These are phyloP conservation scores for Achatina immaculata DNA, from an alignment of 1,140 invertebrate species.

Conservation along the genomic window DNA sequence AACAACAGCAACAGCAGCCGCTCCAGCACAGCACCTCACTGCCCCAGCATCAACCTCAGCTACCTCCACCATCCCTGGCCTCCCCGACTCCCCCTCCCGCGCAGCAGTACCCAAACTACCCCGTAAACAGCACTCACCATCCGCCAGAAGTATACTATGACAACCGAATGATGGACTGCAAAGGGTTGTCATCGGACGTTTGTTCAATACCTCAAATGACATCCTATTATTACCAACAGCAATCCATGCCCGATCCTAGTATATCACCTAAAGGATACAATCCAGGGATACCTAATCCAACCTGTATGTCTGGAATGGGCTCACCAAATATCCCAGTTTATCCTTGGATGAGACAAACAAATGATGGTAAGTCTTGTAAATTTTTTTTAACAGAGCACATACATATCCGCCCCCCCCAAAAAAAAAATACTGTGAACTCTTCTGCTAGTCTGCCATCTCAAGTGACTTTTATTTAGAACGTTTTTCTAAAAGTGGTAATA, in stretches of 20 bases:
- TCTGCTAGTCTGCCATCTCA: background rate
- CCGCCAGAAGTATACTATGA: constrained; percentile 29
- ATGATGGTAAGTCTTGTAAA: constrained; percentile 48
- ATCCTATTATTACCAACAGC: constrained; percentile 39
- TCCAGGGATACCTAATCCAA: constrained; percentile 24
- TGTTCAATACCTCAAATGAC: constrained; percentile 26
- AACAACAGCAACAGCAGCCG: constrained; percentile 18
- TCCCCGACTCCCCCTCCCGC: constrained; percentile 35
- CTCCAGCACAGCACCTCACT: constrained; percentile 22
- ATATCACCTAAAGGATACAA: constrained; percentile 36
- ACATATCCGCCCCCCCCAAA: background rate
- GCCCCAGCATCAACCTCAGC: constrained; percentile 30
- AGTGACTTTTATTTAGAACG: background rate
- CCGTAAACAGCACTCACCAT: constrained; percentile 33
- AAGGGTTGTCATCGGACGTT: constrained; percentile 30
- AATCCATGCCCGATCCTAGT: constrained; percentile 37
- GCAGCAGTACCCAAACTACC: constrained; percentile 41
- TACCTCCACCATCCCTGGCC: constrained; percentile 15
- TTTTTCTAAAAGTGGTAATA: background rate
- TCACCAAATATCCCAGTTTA: constrained; percentile 75
- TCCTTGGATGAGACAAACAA: constrained; percentile 88
- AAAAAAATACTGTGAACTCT: background rate
- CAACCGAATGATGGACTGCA: constrained; percentile 38
- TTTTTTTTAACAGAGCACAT: no score
- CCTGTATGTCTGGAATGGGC: constrained; percentile 45